Conservation (phyloP, 2,888 invertebrate species). For the Phyto melanocephala region DNA sequence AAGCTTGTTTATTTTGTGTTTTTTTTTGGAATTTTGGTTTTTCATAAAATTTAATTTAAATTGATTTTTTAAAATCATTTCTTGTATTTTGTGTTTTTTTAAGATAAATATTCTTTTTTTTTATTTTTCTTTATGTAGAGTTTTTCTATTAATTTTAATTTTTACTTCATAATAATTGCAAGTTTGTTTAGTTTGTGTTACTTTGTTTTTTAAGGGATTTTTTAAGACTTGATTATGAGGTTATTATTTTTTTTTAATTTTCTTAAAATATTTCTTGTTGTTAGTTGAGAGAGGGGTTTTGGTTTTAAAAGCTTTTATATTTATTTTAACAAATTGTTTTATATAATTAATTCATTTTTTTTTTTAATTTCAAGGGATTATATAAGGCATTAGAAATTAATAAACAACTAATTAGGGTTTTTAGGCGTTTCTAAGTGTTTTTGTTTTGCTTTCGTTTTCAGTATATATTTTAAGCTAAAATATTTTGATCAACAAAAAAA, state of each 20-base stretch:
- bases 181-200: no score
- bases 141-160: conserved; percentile 38
- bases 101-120: conserved; percentile 42
- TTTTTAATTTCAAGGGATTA: conserved; percentile 56
- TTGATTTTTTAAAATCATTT: conserved; percentile 31
- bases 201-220: conserved; percentile 9
- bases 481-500: conserved; percentile 50
- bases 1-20: conserved; percentile 56
- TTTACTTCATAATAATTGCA: conserved; percentile 58
- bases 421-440: conserved; percentile 38
- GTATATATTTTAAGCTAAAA: conserved; percentile 63
- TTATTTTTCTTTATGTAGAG: conserved; percentile 12
- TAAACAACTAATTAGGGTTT: conserved; percentile 58
- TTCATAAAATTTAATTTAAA: conserved; percentile 61
- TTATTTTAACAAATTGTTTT: conserved; percentile 50
- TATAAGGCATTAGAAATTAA: conserved; percentile 62
- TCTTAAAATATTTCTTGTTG: conserved; percentile 9
- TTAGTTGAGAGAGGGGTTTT: not conserved
- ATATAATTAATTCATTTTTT: conserved; percentile 18
- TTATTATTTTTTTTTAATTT: not conserved
- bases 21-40: conserved; percentile 35
- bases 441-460: conserved; percentile 14
- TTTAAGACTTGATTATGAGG: conserved; percentile 23
- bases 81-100: no score
- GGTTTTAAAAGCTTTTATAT: conserved; percentile 55